Base-by-base conservation (phyloP, 2,797 vertebrate species). In the Diplodus puntazzo region DNA sequence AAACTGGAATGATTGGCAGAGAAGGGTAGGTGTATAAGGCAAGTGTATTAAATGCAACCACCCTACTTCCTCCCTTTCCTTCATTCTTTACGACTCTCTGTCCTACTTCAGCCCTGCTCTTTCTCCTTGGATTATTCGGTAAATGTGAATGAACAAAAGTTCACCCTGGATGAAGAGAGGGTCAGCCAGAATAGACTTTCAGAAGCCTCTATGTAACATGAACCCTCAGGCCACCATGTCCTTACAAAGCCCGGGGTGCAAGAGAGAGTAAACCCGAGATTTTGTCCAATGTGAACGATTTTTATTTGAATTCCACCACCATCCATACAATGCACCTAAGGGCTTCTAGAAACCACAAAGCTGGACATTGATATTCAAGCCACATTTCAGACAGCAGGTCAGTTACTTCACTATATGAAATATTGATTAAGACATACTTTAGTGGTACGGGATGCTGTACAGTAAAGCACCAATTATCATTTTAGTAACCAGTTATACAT, bases 81-180 rank as follows among this genome's bases (percentile, higher is more conserved):
- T 65, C 30, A 70, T 73, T 80, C 79, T 57, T 59, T 45, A 55
- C 50, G 59, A 39, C 21, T 50, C 67, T 69, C 71, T 76, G 52
- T 46, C 23, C 48, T 63, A 25, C 60, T 69, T 70, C 54, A 48
- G 77, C 23, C 69, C 34, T 65, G 69, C 46, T 73, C 30, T 43
- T 74, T 71, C 60, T 65, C 25, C 50, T 71, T 57, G 27, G 42
- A 69, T 73, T 61, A 75, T 58, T 30, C 50, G 30, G 49, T 48
- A 54, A 58, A 66, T 72, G 54, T 58, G 34, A 69, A 21, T 50
- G 55, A 75, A 75, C 64, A 75, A 86, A 74, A 43, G 78, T 76
- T 69, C 43, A 52, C 60, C 46, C 50, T 34, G 14, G 45, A 27
- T 64, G 61, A 60, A 63, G 27, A 13, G 49, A 30, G 63, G 63